Base-by-base conservation (phyloP, 2,888 invertebrate genomes). In the Isoperla grammatica region DNA sequence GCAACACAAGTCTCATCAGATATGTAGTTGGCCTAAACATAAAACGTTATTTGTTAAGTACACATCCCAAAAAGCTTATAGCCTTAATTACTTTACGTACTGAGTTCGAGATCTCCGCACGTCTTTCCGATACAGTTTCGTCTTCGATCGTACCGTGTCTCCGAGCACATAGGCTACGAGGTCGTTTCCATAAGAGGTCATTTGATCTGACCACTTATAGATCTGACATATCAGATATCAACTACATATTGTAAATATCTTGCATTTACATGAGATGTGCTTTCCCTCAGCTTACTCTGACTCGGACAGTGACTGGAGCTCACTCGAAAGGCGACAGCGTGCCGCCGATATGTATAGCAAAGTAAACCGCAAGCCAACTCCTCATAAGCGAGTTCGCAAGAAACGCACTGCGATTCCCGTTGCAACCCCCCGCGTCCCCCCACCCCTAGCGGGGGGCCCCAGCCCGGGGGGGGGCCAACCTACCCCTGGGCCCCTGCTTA, bases 291-390 rank as follows among this genome's bases (percentile, higher is more conserved):
- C 87, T 59, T 89, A 89, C 74, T 90, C 90, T 60, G 94, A 95
- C 74, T 92, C 94, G 5, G 94, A 95, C 74, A 92, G 91, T 67
- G 94, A 94, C 66, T 89, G 87, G 72, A 90, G 89, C 67, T 88
- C 89, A 64, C 75, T 82, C 66, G 86, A 85, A 68, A 72, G 79
- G 60, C 78, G 83, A 63, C 82, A 84, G 65, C 77, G 81, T 62
- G 79, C 80, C 19, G 79, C 80, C 66, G 84, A 83, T 67, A 78
- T 80, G 23, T 78, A 82, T 68, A 80, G 81, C 56, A 85, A 86
- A 74, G 83, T 82, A 63, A 86, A 82, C 69, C 81, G 84, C 65
- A 86, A 85, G 72, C 78, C 84, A 6, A 81, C 83, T 49, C 81
- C 85, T 15, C 86, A 86, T 71, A 88, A 88, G 71, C 80, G 87